A percentile compares a stretch with the other conserved stretches of the same genome.
phyloP scores from a whole-genome alignment of 2,797 vertebrate genomes.

The Periophthalmus magnuspinnatus region DNA sequence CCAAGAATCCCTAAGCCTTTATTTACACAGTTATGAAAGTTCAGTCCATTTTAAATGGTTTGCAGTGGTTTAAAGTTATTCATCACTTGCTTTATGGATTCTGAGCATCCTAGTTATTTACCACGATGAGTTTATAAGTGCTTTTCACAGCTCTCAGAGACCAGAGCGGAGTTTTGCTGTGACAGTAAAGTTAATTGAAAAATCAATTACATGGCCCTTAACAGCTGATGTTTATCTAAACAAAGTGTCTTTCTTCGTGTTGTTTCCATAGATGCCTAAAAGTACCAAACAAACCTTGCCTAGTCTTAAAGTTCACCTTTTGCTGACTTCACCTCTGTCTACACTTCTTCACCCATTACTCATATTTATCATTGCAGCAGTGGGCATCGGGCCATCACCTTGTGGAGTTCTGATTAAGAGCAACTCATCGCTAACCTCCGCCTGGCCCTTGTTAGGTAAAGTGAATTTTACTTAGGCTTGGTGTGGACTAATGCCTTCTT shows the following conservation, averaged over 20 bases:
- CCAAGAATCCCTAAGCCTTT: neutral
- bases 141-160: too few relatives aligned
- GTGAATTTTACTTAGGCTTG: slow-evolving; percentile 75
- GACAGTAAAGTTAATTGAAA: too few relatives aligned
- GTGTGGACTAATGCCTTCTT: slow-evolving; percentile 70
- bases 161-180: too few relatives aligned
- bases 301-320: slow-evolving; percentile 9
- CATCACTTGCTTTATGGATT: too few relatives aligned
- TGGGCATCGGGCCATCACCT: slow-evolving; percentile 72
- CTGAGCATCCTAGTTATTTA: too few relatives aligned
- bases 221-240: too few relatives aligned
- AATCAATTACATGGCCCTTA: too few relatives aligned
- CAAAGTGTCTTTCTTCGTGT: neutral
- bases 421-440: slow-evolving; percentile 60
- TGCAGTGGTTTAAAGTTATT: too few relatives aligned
- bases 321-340: slow-evolving; percentile 4
- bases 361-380: slow-evolving; percentile 48
- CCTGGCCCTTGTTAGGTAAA: slow-evolving; percentile 69
- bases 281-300: neutral
- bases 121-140: too few relatives aligned
- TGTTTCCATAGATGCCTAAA: neutral
- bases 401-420: slow-evolving; percentile 65
- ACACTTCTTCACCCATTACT: slow-evolving; percentile 17
- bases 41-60: too few relatives aligned
- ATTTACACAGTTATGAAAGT: too few relatives aligned